Percentiles rank a stretch among this genome's conserved stretches.
These are phyloP conservation scores for Podabrus alpinus DNA, from an alignment of 2,888 invertebrate genomes.

Conservation along the genomic window DNA sequence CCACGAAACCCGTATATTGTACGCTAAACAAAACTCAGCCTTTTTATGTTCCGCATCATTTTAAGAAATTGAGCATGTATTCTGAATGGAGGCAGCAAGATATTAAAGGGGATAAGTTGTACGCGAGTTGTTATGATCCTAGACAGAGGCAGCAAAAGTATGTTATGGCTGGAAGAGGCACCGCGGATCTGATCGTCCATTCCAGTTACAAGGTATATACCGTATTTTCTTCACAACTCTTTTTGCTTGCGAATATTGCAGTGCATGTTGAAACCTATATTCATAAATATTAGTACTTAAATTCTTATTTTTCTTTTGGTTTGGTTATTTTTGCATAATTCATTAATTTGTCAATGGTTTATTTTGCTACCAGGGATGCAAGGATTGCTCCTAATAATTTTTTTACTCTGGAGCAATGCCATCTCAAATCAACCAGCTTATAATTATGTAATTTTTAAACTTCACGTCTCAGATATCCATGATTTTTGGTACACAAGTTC, in stretches of 20 bases:
- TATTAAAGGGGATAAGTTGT: slow-evolving; percentile 52
- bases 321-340: too few relatives aligned
- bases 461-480: too few relatives aligned
- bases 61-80: slow-evolving; percentile 93
- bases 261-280: not conserved
- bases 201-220: slow-evolving; percentile 54
- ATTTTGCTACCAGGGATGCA: too few relatives aligned
- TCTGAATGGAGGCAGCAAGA: slow-evolving; percentile 78
- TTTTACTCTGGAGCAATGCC: too few relatives aligned
- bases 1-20: slow-evolving; percentile 89
- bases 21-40: slow-evolving; percentile 93
- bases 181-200: slow-evolving; percentile 50
- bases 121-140: slow-evolving; percentile 69
- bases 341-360: too few relatives aligned
- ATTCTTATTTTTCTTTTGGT: too few relatives aligned
- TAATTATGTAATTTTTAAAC: too few relatives aligned
- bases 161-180: slow-evolving; percentile 63
- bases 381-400: too few relatives aligned
- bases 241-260: not conserved
- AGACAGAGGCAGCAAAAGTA: slow-evolving; percentile 70
- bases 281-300: too few relatives aligned
- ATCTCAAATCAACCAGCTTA: too few relatives aligned
- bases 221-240: not conserved
- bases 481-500: too few relatives aligned
- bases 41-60: slow-evolving; percentile 83